Evolutionary conservation across 1,140 invertebrate genomes (phyloP).

Genomic region (Bombus confusus): DNA sequence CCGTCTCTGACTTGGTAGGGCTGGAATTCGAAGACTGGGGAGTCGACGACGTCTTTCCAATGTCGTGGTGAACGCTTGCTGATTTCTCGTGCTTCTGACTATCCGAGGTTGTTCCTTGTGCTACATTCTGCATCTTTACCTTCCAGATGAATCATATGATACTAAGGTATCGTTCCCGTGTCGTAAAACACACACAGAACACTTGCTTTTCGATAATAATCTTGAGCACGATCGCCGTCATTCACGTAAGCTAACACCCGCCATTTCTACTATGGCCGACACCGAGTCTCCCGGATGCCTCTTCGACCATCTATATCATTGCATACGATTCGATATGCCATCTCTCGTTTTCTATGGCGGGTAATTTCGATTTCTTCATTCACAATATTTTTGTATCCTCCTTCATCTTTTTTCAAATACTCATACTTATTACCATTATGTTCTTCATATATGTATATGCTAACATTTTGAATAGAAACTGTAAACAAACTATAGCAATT

Average conservation of each 20-base stretch:
- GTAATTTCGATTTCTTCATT: constrained; percentile 42
- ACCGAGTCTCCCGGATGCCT: constrained; percentile 63
- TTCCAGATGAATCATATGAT: constrained; percentile 85
- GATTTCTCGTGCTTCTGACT: constrained; percentile 89
- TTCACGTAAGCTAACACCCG: constrained; percentile 88
- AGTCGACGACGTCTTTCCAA: constrained; percentile 85
- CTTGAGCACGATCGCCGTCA: constrained; percentile 83
- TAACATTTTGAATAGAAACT: not conserved
- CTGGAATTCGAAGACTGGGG: constrained; percentile 85
- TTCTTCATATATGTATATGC: too few species aligned
- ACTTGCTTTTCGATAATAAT: constrained; percentile 72
- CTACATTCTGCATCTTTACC: constrained; percentile 95
- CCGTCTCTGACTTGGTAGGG: constrained; percentile 90
- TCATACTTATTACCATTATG: too few species aligned
- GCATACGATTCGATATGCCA: constrained; percentile 44
- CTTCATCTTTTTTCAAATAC: not conserved
- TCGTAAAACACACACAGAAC: constrained; percentile 75
- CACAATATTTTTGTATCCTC: not conserved
- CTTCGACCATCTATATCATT: constrained; percentile 53
- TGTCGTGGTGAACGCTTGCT: constrained; percentile 83
- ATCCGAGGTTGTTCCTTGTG: constrained; percentile 88
- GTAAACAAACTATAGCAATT: not conserved
- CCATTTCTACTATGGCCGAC: constrained; percentile 86
- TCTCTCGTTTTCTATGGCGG: constrained; percentile 40
- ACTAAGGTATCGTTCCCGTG: constrained; percentile 83